These are phyloP conservation scores for Aplysia californica DNA, from an alignment of 1,140 invertebrate species.

Conservation along the genomic window DNA sequence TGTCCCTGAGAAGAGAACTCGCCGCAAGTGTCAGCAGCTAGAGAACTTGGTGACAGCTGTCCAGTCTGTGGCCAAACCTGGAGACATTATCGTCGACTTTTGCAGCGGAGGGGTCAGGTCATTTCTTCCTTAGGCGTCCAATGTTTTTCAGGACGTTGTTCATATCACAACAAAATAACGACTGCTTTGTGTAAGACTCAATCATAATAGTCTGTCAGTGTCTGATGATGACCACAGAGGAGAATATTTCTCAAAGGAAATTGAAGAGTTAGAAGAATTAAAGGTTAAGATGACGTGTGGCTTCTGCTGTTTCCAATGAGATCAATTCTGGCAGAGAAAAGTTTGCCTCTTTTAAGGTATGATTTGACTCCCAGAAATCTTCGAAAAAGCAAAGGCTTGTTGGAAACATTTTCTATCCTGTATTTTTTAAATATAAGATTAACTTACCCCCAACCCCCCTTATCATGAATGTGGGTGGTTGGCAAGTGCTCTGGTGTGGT, in stretches of 20 bases:
- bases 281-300: too few relatives aligned
- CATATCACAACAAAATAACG: neutral
- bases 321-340: too few relatives aligned
- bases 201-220: neutral
- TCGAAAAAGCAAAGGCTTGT: neutral
- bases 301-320: too few relatives aligned
- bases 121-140: neutral
- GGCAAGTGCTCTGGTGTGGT: neutral
- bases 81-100: constrained; percentile 87
- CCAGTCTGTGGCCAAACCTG: constrained; percentile 73
- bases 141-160: neutral
- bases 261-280: too few relatives aligned
- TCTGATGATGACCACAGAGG: neutral
- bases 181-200: neutral
- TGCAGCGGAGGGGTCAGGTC: constrained; percentile 82
- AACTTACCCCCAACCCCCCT: neutral
- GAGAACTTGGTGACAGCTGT: constrained; percentile 88
- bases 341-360: neutral
- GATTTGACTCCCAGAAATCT: neutral
- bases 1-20: constrained; percentile 78
- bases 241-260: too few relatives aligned
- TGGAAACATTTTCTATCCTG: neutral
- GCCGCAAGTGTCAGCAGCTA: constrained; percentile 88
- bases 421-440: neutral
- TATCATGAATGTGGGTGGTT: too few relatives aligned